A percentile compares a stretch with the other conserved stretches of the same genome.
These are phyloP conservation scores for Furcifer pardalis DNA, from an alignment of 2,797 vertebrate species.

Conservation along the genomic window DNA sequence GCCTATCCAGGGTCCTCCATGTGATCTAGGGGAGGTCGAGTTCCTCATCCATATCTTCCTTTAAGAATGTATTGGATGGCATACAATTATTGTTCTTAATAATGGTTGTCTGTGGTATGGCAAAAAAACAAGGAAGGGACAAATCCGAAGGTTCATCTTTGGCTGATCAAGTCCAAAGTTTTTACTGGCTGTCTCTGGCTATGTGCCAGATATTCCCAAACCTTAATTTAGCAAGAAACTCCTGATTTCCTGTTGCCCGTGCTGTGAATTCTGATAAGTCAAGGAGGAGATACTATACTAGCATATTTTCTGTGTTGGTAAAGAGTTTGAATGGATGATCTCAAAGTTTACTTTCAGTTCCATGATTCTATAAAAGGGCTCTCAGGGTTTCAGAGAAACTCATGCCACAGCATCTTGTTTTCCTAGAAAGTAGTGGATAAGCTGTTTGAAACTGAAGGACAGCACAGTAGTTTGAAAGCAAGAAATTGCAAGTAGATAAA, in stretches of 20 bases:
- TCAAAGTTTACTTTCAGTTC: neutral
- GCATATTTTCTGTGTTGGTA: neutral
- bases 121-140: too few species aligned
- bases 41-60: too few species aligned
- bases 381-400: neutral
- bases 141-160: too few species aligned
- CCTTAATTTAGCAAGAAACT: neutral
- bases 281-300: neutral
- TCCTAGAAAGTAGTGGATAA: constrained; percentile 5
- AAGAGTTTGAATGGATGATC: neutral
- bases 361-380: neutral
- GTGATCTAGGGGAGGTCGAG: too few species aligned
- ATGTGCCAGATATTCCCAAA: neutral
- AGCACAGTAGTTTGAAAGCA: neutral
- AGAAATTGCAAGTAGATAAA: too few species aligned
- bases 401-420: neutral
- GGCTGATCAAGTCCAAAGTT: neutral
- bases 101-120: too few species aligned
- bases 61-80: too few species aligned
- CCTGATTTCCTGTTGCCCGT: neutral
- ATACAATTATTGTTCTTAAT: too few species aligned
- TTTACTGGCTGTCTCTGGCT: neutral
- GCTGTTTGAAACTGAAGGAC: neutral
- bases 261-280: neutral
- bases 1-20: too few species aligned